Evolutionary conservation across 2,888 invertebrate genomes (phyloP).

Genomic region (Ephialtes manifestator): DNA sequence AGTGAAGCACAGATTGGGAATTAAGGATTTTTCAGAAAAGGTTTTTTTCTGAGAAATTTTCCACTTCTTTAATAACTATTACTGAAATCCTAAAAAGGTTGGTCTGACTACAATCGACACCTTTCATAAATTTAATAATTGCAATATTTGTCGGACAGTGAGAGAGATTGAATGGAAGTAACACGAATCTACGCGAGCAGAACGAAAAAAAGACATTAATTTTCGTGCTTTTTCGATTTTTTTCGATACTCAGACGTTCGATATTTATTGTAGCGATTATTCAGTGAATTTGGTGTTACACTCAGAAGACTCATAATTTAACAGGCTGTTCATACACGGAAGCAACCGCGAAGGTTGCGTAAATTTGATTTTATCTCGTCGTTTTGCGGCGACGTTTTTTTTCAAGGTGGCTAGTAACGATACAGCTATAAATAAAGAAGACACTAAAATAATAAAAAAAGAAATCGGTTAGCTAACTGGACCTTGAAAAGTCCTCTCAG

Average conservation of each 20-base stretch:
- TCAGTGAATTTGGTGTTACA: not conserved
- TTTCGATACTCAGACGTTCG: constrained; percentile 40
- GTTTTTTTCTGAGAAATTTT: too few species aligned
- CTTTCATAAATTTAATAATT: not conserved
- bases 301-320: not conserved
- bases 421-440: not conserved
- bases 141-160: not conserved
- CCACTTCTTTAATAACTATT: too few species aligned
- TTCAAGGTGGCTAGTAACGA: not conserved
- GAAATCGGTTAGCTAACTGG: not conserved
- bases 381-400: not conserved
- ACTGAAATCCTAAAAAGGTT: too few species aligned
- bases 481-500: constrained; percentile 33
- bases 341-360: not conserved
- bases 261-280: constrained; percentile 29
- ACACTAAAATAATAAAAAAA: not conserved
- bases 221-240: constrained; percentile 6
- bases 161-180: not conserved
- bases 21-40: too few species aligned
- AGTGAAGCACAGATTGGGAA: too few species aligned
- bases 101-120: too few species aligned
- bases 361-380: not conserved
- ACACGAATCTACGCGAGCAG: not conserved
- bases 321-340: constrained; percentile 27
- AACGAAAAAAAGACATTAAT: not conserved